phyloP scores from a whole-genome alignment of 2,113 vertebrate species.

The Mesocricetus auratus region DNA sequence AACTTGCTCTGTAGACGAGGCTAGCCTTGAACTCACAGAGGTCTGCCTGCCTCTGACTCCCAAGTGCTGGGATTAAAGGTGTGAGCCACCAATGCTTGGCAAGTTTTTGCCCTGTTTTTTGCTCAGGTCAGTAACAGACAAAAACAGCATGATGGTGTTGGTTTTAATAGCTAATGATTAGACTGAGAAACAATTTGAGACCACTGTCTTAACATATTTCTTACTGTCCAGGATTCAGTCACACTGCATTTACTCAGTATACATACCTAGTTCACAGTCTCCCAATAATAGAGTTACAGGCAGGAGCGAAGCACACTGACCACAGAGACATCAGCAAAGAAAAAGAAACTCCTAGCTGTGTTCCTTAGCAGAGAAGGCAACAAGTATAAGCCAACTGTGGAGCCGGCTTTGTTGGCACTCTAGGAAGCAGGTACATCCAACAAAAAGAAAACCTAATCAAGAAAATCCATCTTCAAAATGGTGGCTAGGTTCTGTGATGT shows the following conservation, averaged over 20 bases:
- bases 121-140: background rate
- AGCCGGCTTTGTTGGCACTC: background rate
- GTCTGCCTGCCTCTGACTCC: too few relatives aligned
- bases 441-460: background rate
- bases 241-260: background rate
- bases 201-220: background rate
- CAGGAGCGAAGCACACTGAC: background rate
- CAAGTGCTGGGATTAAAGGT: too few relatives aligned
- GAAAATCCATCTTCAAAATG: background rate
- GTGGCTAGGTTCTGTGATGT: background rate
- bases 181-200: background rate
- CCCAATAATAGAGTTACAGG: background rate
- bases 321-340: background rate
- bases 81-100: too few relatives aligned
- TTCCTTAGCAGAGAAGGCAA: background rate
- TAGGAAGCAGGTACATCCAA: background rate
- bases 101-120: background rate
- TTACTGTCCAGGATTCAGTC: constrained; percentile 3
- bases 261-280: background rate
- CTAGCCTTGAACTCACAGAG: too few relatives aligned
- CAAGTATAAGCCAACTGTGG: background rate
- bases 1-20: too few relatives aligned
- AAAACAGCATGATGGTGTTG: background rate
- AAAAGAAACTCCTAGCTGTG: background rate
- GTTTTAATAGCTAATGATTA: constrained; percentile 1